Conservation (phyloP, 2,797 vertebrate species). For the Diplodus sargus region DNA sequence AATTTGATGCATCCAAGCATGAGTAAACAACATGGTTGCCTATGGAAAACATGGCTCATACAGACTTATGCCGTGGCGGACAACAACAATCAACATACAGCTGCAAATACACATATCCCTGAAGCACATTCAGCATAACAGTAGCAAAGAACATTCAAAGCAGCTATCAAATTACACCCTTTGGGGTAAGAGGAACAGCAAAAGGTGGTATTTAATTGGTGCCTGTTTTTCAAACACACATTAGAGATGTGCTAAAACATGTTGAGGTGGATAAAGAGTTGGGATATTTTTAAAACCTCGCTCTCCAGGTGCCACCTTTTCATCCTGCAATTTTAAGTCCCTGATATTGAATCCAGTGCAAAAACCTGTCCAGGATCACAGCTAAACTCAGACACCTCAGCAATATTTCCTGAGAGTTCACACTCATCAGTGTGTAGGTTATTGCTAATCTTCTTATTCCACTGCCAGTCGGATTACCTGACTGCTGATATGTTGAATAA, state of each 20-base stretch:
- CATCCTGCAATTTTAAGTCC: conserved; percentile 18
- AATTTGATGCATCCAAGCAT: background rate
- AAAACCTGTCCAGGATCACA: conserved; percentile 33
- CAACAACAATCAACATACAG: too few relatives aligned
- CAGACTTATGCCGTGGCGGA: background rate
- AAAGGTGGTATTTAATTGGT: background rate
- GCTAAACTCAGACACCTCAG: conserved; percentile 46
- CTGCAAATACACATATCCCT: background rate
- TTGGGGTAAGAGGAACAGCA: background rate
- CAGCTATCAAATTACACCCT: background rate
- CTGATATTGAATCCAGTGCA: conserved; percentile 12
- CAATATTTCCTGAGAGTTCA: conserved; percentile 49
- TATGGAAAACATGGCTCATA: background rate
- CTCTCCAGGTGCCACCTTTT: conserved; percentile 5
- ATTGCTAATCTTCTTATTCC: conserved; percentile 77
- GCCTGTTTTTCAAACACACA: conserved; percentile 4
- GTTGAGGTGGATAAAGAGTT: conserved; percentile 12
- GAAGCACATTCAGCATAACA: background rate
- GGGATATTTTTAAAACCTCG: background rate
- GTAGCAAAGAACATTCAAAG: background rate
- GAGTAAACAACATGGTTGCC: conserved; percentile 13
- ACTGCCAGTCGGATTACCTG: conserved; percentile 72
- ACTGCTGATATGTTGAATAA: conserved; percentile 71
- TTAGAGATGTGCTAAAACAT: background rate
- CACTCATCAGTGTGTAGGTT: conserved; percentile 54